Evolutionary conservation across 2,888 invertebrate species (phyloP), one percentile per base, ranked within the genome.

Genomic region (Malthinus seriepunctatus): DNA sequence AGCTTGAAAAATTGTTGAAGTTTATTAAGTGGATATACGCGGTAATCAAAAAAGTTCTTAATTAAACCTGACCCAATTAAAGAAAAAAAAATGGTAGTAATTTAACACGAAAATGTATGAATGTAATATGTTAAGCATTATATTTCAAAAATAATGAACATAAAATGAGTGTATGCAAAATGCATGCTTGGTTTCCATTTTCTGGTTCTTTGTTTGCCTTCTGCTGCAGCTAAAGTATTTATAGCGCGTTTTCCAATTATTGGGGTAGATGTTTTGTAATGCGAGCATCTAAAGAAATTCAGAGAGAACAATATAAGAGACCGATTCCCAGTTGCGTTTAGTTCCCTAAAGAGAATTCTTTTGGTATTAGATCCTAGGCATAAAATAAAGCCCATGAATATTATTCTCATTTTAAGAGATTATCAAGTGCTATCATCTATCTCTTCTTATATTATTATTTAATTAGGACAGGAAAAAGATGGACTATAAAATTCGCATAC

Each of bases 191-290:
- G 35, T 49, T 49, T 31, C 23, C 35, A 34, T 47, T 14, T 35
- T 35, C 32, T 48, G n/a, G 48, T 48, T 37, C 34, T 37, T 34
- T 37, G 38, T 42, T 42, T 42, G 23, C 23, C 39, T 42, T 42
- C 37, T 15, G 8, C 38, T 37, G 14, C 38, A 37, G 9, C 15
- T 56, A 50, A 56, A 56, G 49, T 56, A 56, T 56, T 50, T 56
- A 56, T 56, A 32, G 46, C 44, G 50, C 56, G 56, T 50, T 56
- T 56, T 56, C 50, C 56, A 56, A 56, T 56, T 56, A 56, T 56
- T 34, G 33, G 38, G 54, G 54, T 39, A 37, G 42, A 56, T 56
- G 56, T 56, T 42, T 56, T 56, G 56, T 39, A 56, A 56, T 56
- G 45, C 56, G 45, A 56, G 56, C 15, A 57, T 39, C 42, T 11